These are phyloP conservation scores for Ceratitis capitata DNA, from an alignment of 1,140 invertebrate species.

Conservation along the genomic window DNA sequence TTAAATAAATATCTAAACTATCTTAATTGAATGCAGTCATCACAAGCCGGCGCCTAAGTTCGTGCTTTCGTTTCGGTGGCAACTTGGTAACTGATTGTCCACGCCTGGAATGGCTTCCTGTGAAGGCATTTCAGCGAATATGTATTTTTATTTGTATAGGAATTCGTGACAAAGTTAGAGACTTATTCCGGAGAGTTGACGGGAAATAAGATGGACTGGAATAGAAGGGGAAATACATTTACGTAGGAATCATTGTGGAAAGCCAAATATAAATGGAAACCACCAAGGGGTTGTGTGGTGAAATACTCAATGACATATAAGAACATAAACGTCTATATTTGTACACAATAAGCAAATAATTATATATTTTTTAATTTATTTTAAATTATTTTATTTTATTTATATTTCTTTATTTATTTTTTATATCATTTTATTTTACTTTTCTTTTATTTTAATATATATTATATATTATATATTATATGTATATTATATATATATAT, in stretches of 20 bases:
- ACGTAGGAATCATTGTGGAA: neutral
- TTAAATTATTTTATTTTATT: too few relatives aligned
- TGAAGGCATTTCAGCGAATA: neutral
- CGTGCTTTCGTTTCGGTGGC: constrained; percentile 59
- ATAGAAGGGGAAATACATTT: neutral
- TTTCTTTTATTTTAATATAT: too few relatives aligned
- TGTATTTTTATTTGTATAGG: neutral
- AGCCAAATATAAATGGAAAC: neutral
- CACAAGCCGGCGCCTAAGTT: constrained; percentile 41
- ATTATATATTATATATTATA: too few relatives aligned
- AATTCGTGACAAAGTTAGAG: neutral
- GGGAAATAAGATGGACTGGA: neutral
- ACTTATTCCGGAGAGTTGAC: neutral
- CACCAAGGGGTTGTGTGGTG: neutral
- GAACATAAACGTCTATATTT: neutral
- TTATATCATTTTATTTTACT: too few relatives aligned
- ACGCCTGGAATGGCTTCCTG: constrained; percentile 51
- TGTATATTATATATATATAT: too few relatives aligned
- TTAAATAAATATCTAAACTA: neutral
- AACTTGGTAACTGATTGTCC: constrained; percentile 59
- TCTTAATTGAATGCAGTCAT: neutral
- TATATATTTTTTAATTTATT: too few relatives aligned
- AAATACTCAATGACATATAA: neutral
- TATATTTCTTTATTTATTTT: too few relatives aligned
- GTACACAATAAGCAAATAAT: too few relatives aligned